Percentiles rank a stretch among this genome's conserved stretches.
Evolutionary conservation across 2,888 invertebrate species (phyloP).

Genomic region (Lottia scabra): DNA sequence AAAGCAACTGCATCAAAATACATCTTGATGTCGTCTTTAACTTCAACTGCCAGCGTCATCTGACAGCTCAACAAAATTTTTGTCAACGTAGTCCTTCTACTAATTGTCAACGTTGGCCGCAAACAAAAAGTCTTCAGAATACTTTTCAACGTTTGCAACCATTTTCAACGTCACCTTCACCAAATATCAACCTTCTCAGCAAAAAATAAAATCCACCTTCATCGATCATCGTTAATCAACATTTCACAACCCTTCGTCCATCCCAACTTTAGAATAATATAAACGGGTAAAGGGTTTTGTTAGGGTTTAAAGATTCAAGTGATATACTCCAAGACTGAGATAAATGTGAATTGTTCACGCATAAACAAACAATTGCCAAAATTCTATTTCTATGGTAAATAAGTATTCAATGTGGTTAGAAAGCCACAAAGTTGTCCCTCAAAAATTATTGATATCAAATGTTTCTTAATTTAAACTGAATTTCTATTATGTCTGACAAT

Average conservation of each 20-base stretch:
- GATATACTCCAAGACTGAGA: no score
- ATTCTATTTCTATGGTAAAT: no score
- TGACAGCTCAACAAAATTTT: background rate
- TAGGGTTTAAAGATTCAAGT: background rate
- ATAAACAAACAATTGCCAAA: no score
- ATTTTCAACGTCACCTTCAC: background rate
- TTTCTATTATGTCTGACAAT: no score
- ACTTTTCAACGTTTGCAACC: background rate
- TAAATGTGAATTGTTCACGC: no score
- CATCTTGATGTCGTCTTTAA: no score
- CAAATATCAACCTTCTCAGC: background rate
- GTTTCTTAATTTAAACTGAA: no score
- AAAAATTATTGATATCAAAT: no score
- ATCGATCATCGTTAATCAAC: slow-evolving; percentile 1
- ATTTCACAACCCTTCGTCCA: slow-evolving; percentile 3
- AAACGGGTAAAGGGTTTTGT: slow-evolving; percentile 1
- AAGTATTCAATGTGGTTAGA: no score
- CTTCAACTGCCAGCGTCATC: background rate
- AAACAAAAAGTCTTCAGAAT: background rate
- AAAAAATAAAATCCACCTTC: background rate
- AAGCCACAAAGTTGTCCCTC: no score
- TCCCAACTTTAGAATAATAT: background rate
- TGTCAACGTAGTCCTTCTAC: background rate
- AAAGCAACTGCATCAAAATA: no score
- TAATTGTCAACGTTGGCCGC: background rate